Percentiles rank a stretch among this genome's conserved stretches.
Evolutionary conservation across 2,888 invertebrate species (phyloP).

Genomic region (Tanytarsus gracilentus): DNA sequence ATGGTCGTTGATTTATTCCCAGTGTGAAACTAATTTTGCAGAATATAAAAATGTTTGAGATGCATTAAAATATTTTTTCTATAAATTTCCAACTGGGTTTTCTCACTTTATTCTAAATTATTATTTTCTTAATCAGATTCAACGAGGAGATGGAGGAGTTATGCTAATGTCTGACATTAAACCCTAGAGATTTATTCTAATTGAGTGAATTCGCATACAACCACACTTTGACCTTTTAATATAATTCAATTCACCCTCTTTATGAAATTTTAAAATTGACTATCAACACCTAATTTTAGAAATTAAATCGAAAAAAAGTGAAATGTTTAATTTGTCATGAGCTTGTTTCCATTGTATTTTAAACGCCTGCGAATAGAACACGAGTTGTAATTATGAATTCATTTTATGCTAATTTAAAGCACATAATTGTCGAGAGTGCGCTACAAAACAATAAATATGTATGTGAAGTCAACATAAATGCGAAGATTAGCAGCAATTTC

Average conservation of each 20-base stretch:
- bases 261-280: background rate
- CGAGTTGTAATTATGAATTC: conserved; percentile 2
- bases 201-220: background rate
- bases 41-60: background rate
- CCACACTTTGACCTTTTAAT: conserved; percentile 18
- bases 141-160: conserved; percentile 1
- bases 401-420: conserved; percentile 24
- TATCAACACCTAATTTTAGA: background rate
- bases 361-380: conserved; percentile 16
- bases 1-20: too few relatives aligned
- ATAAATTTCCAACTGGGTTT: too few relatives aligned
- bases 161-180: background rate
- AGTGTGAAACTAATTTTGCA: background rate
- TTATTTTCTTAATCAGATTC: conserved; percentile 9
- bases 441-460: background rate
- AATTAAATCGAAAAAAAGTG: background rate
- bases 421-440: conserved; percentile 6
- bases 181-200: background rate
- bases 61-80: background rate
- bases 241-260: conserved; percentile 10
- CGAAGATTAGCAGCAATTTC: background rate
- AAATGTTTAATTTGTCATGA: background rate
- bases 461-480: background rate
- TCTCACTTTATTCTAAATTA: conserved; percentile 9
- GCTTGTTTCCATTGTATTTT: too few relatives aligned